Conservation (phyloP, 2,113 vertebrate species). For the Motacilla alba region DNA sequence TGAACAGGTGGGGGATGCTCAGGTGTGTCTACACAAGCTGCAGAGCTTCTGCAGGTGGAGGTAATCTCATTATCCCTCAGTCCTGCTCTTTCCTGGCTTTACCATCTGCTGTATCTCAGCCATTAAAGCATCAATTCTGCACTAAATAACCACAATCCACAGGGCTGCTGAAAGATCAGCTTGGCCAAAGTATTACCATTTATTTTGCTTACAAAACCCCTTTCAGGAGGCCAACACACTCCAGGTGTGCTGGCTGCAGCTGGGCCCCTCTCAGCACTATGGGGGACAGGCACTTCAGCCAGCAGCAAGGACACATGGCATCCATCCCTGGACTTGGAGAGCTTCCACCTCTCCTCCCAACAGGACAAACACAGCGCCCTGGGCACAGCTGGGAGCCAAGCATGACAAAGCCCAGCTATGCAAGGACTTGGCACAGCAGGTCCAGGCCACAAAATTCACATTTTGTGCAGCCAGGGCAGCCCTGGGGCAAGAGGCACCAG, state of each 20-base stretch:
- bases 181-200: background rate
- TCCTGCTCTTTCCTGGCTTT: background rate
- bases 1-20: background rate
- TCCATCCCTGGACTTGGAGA: background rate
- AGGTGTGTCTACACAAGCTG: background rate
- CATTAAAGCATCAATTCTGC: background rate
- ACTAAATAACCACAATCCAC: background rate
- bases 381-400: background rate
- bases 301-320: background rate
- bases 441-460: background rate
- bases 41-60: background rate
- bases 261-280: background rate
- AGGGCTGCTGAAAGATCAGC: background rate
- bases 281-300: background rate
- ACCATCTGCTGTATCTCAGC: background rate
- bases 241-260: background rate
- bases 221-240: background rate
- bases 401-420: background rate
- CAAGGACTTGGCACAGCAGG: background rate
- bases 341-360: background rate
- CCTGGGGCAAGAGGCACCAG: background rate
- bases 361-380: background rate
- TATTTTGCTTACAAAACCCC: background rate
- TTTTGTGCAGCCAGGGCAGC: background rate
- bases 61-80: background rate